Evolutionary conservation across 2,113 vertebrate genomes (phyloP), one percentile per base, ranked within the genome.

Genomic region (Panthera uncia): DNA sequence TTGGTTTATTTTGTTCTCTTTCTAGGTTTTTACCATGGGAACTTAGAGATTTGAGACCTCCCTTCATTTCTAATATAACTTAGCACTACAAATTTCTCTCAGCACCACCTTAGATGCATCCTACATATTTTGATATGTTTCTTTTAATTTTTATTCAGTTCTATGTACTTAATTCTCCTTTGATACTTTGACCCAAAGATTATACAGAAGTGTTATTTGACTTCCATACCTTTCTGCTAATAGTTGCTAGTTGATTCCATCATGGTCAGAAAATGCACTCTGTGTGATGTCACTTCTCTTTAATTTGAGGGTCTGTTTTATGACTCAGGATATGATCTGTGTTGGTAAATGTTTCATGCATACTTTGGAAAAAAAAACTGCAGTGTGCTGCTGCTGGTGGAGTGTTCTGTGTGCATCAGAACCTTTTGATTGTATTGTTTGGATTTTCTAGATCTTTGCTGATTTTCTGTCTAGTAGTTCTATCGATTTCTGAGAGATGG

Each of bases 221-320:
- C 71, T 73, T 57, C 52, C n/a, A 65, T n/a, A 2, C 14, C 52
- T 78, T 96, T 95, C 38, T 93, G 31, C 45, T 80, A 8, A 8
- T 89, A 69, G 69, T 88, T 69, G 92, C n/a, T 89, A 78, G 57
- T 89, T 79, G 50, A 92, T 84, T 89, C 8, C 68, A 65, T 89
- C 25, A 45, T 8, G 27, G 69, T 89, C 50, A 78, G 76, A 76
- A 76, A 84, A 89, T 2, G 41, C 0, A 55, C 1, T 45, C n/a
- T n/a, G 2, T 18, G 9, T 82, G 16, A 92, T 66, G 74, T 74
- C 50, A 68, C 0, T 27, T 57, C 12, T 74, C 50, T 61, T 61
- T 91, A 81, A 61, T 41, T 82, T 69, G 23, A 82, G 14, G 7
- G 25, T 89, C 52, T 65, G 18, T 87, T 74, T 81, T 38, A 23